phyloP scores from a whole-genome alignment of 2,113 vertebrate genomes.

The Siniperca knerii region DNA sequence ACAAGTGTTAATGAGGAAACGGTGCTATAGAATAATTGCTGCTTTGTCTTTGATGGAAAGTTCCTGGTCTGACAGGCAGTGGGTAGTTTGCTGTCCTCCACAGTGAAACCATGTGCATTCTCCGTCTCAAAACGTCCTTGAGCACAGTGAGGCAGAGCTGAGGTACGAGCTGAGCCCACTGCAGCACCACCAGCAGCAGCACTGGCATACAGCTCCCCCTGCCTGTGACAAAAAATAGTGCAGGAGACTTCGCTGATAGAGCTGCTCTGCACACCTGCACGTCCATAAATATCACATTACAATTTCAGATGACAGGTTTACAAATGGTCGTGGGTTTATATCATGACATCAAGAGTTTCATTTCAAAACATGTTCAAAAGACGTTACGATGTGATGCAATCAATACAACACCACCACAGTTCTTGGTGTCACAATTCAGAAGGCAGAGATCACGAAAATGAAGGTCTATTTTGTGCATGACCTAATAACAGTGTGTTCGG shows the following conservation, averaged over 20 bases:
- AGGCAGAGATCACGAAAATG: not conserved
- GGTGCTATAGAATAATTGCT: slow-evolving; percentile 1
- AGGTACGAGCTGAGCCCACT: slow-evolving; percentile 62
- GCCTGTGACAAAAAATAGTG: slow-evolving; percentile 63
- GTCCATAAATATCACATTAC: not conserved
- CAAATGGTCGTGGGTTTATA: not conserved
- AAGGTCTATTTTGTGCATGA: not conserved
- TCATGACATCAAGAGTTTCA: not conserved
- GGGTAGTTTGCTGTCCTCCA: slow-evolving; percentile 35
- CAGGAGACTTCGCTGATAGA: slow-evolving; percentile 30
- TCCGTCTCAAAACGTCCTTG: slow-evolving; percentile 76
- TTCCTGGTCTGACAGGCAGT: slow-evolving; percentile 18
- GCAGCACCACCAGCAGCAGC: slow-evolving; percentile 49
- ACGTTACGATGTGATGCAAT: not conserved
- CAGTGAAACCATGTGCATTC: slow-evolving; percentile 26
- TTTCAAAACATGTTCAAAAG: slow-evolving; percentile 17
- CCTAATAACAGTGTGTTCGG: not conserved
- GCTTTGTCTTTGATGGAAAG: slow-evolving; percentile 20
- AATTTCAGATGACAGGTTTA: slow-evolving; percentile 1
- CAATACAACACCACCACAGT: not conserved
- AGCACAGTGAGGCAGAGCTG: slow-evolving; percentile 63
- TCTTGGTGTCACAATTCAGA: not conserved
- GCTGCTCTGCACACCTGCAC: slow-evolving; percentile 26
- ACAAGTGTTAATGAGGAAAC: slow-evolving; percentile 26
- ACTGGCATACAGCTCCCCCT: slow-evolving; percentile 70